Evolutionary conservation across 2,113 vertebrate species (phyloP).

Genomic region (Stercorarius parasiticus): DNA sequence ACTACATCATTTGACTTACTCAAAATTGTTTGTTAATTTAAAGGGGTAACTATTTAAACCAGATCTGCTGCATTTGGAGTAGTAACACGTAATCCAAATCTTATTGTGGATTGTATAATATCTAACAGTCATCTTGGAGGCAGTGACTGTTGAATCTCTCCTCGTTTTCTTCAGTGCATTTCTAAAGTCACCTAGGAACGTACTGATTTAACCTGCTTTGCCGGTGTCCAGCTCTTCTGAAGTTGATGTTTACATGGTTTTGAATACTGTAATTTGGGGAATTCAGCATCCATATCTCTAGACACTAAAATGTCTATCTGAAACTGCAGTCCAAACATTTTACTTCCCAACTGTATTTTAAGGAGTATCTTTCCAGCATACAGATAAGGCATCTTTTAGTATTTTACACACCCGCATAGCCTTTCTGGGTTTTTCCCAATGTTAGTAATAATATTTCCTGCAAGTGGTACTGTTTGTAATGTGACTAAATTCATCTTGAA

Average conservation of each 20-base stretch:
- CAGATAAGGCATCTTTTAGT: background rate
- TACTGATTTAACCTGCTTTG: background rate
- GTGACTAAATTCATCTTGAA: background rate
- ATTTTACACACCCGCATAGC: background rate
- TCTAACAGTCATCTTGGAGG: background rate
- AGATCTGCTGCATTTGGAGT: background rate
- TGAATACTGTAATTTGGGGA: background rate
- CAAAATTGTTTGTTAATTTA: background rate
- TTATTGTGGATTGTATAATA: background rate
- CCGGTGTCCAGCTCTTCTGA: accelerated
- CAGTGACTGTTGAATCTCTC: background rate
- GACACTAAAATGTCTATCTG: background rate
- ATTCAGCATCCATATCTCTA: background rate
- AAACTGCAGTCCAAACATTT: background rate
- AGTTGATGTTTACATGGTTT: background rate
- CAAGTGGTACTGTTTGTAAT: background rate
- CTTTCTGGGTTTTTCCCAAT: background rate
- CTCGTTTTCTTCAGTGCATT: background rate
- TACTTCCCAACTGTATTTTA: background rate
- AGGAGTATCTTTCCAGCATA: background rate
- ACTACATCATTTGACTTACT: background rate
- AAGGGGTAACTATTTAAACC: background rate
- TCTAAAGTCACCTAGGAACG: background rate
- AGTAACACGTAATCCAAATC: background rate
- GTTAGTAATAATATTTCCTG: background rate